Conservation (phyloP, 2,888 invertebrate genomes). For the Diplolepis rosae region DNA sequence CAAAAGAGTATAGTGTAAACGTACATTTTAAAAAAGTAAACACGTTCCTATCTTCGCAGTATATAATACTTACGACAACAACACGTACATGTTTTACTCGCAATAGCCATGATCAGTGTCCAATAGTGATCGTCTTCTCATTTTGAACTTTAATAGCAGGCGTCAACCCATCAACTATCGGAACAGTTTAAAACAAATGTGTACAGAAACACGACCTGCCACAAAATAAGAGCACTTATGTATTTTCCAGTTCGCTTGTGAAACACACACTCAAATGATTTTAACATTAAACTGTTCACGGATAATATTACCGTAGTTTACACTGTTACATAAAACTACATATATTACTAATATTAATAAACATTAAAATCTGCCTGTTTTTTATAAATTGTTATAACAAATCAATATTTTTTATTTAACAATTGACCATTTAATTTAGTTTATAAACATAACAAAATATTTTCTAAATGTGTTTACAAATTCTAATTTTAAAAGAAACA, state of each 20-base stretch:
- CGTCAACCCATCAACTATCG: constrained; percentile 23
- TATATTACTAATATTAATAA: too few species aligned
- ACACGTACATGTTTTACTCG: neutral
- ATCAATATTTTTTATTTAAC: too few species aligned
- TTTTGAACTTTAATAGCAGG: too few species aligned
- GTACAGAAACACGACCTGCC: neutral
- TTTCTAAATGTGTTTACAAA: too few species aligned
- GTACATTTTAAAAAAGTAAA: neutral
- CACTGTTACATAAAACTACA: too few species aligned
- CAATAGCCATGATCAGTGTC: neutral
- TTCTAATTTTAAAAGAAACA: too few species aligned
- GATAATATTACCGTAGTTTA: neutral
- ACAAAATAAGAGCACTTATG: neutral
- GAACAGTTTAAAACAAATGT: constrained; percentile 11
- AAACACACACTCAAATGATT: neutral
- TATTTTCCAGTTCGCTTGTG: neutral
- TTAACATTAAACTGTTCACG: neutral
- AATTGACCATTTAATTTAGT: too few species aligned
- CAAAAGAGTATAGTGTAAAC: neutral
- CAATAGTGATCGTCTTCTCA: too few species aligned
- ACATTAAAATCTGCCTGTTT: too few species aligned
- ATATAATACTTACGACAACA: neutral
- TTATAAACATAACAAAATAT: too few species aligned
- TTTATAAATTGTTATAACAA: too few species aligned
- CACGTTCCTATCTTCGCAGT: neutral